A percentile compares a stretch with the other conserved stretches of the same genome.
These are phyloP conservation scores for Drosophila lacicola DNA, from an alignment of 2,888 invertebrate species.

Conservation along the genomic window DNA sequence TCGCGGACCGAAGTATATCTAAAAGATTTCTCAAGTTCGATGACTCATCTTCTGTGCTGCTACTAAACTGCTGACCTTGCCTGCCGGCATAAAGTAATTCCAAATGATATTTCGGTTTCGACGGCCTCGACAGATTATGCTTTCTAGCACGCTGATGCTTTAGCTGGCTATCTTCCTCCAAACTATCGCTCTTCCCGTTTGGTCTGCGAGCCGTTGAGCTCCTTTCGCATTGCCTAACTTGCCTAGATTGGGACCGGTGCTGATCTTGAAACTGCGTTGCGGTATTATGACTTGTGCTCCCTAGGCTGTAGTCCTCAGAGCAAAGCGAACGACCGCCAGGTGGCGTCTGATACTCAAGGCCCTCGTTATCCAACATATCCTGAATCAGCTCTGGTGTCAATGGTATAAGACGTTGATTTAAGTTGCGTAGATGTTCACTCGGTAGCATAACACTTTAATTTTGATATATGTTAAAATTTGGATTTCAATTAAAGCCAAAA, in stretches of 20 bases:
- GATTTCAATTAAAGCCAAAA: background rate
- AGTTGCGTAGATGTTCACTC: background rate
- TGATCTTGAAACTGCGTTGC: too few relatives aligned
- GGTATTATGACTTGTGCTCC: background rate
- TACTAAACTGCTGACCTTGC: background rate
- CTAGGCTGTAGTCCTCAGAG: background rate
- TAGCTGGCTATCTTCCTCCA: background rate
- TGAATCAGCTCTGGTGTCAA: slow-evolving; percentile 32
- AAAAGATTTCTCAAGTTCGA: background rate
- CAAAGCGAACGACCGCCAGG: slow-evolving; percentile 9
- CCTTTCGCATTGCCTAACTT: background rate
- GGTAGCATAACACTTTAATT: slow-evolving; percentile 35
- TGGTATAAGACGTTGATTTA: slow-evolving; percentile 22
- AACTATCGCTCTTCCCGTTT: background rate
- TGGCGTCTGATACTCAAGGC: slow-evolving; percentile 31
- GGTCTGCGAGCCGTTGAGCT: background rate
- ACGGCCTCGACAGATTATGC: too few relatives aligned
- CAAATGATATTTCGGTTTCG: background rate
- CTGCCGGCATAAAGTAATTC: background rate
- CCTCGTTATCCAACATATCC: slow-evolving; percentile 31
- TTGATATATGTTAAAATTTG: slow-evolving; percentile 1
- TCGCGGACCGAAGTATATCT: background rate
- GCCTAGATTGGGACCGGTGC: background rate
- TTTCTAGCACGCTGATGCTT: background rate
- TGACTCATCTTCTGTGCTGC: background rate